A percentile compares a stretch with the other conserved stretches of the same genome.
phyloP scores from a whole-genome alignment of 2,797 vertebrate genomes.

The Pangasius krempfi region DNA sequence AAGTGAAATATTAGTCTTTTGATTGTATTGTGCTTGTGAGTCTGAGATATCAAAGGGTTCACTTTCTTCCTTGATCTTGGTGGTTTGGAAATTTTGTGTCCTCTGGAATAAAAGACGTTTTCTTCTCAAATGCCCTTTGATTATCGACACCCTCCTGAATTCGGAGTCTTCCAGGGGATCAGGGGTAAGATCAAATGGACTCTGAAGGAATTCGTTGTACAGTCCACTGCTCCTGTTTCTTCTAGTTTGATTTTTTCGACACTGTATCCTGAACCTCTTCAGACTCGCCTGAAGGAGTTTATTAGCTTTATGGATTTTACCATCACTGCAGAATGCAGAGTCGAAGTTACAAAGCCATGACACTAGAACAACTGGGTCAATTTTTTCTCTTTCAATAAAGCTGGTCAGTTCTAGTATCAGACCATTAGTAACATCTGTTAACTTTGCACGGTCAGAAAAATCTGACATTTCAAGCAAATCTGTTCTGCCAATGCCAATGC shows the following conservation, averaged over 20 bases:
- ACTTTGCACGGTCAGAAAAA: constrained; percentile 74
- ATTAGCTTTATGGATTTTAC: constrained; percentile 68
- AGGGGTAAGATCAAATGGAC: constrained; percentile 71
- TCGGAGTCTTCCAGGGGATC: constrained; percentile 36
- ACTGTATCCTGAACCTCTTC: constrained; percentile 67
- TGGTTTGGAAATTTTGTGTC: not conserved
- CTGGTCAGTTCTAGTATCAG: constrained; percentile 76
- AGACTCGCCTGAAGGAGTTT: constrained; percentile 66
- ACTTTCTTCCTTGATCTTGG: constrained; percentile 48
- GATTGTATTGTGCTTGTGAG: not conserved
- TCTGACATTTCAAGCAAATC: constrained; percentile 76
- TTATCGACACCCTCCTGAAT: constrained; percentile 37
- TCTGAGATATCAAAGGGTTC: constrained; percentile 22
- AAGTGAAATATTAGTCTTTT: not conserved
- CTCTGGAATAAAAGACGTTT: constrained; percentile 48
- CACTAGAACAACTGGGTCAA: constrained; percentile 72
- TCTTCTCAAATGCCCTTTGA: constrained; percentile 63
- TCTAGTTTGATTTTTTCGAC: constrained; percentile 69
- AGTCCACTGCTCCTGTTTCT: constrained; percentile 69
- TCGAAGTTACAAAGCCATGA: constrained; percentile 78
- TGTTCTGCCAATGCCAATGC: constrained; percentile 73
- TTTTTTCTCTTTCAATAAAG: constrained; percentile 72
- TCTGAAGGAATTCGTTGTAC: constrained; percentile 73
- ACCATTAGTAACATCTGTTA: constrained; percentile 76
- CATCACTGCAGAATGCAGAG: constrained; percentile 70